Base-by-base conservation (phyloP, 2,113 vertebrate genomes). In the Phalacrocorax aristotelis region DNA sequence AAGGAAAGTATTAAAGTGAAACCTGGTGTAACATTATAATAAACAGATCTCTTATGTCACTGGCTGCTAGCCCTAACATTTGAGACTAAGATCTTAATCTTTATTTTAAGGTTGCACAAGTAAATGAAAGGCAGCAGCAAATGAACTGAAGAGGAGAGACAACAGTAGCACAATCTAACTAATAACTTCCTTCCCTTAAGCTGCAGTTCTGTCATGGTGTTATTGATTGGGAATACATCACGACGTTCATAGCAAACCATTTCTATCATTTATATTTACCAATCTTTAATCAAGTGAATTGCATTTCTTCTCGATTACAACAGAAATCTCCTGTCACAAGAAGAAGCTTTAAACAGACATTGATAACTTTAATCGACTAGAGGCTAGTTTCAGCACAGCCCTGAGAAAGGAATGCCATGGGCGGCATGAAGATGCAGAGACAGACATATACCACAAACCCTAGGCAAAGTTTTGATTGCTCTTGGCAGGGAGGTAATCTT, bases 261-360 rank as follows among this genome's bases (percentile, higher is more conserved):
- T 83, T 81, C 75, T 94, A 74, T 86, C 72, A 76, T 64, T 90
- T 95, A 36, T 86, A 66, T 85, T 94, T 95, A 71, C 78, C 46
- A 68, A 38, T 89, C 69, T 84, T 94, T 78, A 92, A 74, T 91
- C 84, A 83, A 89, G 54, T 66, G 44, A 87, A 62, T 85, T 85
- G 25, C 40, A 69, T 82, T 97, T 96, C 65, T 89, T 93, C 75
- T 93, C 0, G 5, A 72, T 89, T 68, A 54, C 54, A 40, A 60
- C 64, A 82, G 89, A 87, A 76, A 65, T 83, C 62, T 76, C 15
- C n/a, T 21, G 17, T 83, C 10, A 8, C 19, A 40, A 90, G 78
- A 15, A 84, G 36, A 84, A 49, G 3, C 52, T 87, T 69, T 82
- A 48, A 69, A 49, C 21, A 69, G 65, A 40, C 19, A 13, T 46